Percentiles rank a stretch among this genome's conserved stretches.
These are phyloP conservation scores for Leuciscus idus DNA, from an alignment of 2,113 vertebrate species.

Conservation along the genomic window DNA sequence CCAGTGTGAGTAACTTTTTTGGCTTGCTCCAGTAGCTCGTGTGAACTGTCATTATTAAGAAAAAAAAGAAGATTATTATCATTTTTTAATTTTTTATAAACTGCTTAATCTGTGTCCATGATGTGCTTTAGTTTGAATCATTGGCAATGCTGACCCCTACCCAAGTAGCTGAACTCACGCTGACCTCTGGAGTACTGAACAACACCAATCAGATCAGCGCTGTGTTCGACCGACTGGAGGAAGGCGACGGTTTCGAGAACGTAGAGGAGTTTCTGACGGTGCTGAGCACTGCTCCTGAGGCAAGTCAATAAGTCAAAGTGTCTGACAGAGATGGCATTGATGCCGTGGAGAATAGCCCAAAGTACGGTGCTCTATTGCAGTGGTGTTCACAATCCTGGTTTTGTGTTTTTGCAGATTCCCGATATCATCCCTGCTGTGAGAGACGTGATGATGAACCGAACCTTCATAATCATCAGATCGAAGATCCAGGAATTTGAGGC, in stretches of 20 bases:
- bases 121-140: no score
- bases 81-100: not conserved
- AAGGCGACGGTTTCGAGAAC: conserved; percentile 33
- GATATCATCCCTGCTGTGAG: conserved; percentile 31
- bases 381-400: no score
- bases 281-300: no score
- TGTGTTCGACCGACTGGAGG: conserved; percentile 38
- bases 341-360: no score
- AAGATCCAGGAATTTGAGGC: conserved; percentile 21
- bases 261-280: conserved; percentile 39
- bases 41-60: not conserved
- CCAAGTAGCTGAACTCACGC: no score
- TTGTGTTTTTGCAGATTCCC: not conserved
- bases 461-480: conserved; percentile 53
- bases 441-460: conserved; percentile 63
- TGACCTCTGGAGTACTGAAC: no score
- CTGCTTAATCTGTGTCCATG: no score
- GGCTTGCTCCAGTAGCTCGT: not conserved
- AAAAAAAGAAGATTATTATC: no score
- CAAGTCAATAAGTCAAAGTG: no score
- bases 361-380: no score
- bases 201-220: not conserved
- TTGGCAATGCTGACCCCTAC: no score
- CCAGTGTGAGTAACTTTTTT: conserved; percentile 57
- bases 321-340: no score